These are phyloP conservation scores for Pseudococcus jackbeardsleyi DNA, from an alignment of 2,888 invertebrate genomes.

Conservation along the genomic window DNA sequence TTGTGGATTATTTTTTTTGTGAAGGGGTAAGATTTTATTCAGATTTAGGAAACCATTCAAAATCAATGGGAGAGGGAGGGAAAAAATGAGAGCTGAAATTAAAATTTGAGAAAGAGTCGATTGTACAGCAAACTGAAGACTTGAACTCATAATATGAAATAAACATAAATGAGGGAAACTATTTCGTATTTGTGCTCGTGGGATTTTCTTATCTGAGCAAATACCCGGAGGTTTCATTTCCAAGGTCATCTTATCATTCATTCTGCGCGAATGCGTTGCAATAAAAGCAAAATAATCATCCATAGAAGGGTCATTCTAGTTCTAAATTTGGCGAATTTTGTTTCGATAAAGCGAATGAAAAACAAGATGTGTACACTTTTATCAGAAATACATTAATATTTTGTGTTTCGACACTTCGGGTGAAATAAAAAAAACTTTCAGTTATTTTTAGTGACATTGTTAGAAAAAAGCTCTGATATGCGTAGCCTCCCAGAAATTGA, in stretches of 20 bases:
- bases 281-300: too few relatives aligned
- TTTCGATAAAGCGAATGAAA: background rate
- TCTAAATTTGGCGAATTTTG: background rate
- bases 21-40: too few relatives aligned
- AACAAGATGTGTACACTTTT: background rate
- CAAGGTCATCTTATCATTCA: constrained; percentile 16
- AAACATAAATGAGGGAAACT: background rate
- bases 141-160: background rate
- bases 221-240: background rate
- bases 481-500: too few relatives aligned
- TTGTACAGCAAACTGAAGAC: too few relatives aligned
- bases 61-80: too few relatives aligned
- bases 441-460: too few relatives aligned
- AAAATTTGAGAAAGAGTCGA: background rate
- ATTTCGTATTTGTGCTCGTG: background rate
- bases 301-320: background rate
- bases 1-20: too few relatives aligned
- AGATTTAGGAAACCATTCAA: too few relatives aligned
- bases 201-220: background rate
- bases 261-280: too few relatives aligned
- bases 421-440: too few relatives aligned
- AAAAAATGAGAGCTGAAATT: background rate
- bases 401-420: too few relatives aligned
- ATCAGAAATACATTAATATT: background rate
- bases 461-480: too few relatives aligned